Base-by-base conservation (phyloP, 2,113 vertebrate species). In the Penelope pileata region DNA sequence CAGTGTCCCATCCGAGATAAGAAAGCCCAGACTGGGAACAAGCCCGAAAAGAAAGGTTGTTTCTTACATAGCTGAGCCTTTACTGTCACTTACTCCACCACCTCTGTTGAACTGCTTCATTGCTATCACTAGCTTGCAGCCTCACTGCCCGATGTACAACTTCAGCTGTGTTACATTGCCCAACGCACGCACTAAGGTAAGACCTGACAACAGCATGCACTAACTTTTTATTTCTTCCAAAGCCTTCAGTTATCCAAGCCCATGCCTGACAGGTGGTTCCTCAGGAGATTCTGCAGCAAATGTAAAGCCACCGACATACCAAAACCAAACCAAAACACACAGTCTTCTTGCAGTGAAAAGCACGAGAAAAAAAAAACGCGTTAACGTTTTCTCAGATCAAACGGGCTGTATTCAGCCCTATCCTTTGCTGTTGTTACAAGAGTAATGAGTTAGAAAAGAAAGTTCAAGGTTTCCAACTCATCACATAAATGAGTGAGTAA, bases 171-270 rank as follows among this genome's bases (percentile, higher is more conserved):
- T 3, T 8, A 7, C 1, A 3, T 8, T 38, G 32, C n/a, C 21
- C 6, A 3, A 4, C 6, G 21, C 14, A 16, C n/a, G 17, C 13
- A 1, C 12, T 7, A 29, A 19, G 9, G 19, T 19, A 18, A 43
- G 40, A 12, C 11, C 0, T 29, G 29, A 7, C n/a, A 59, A 14
- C 0, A 2, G 16, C 40, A 24, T 1, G 16, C 38, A 32, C 5
- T 6, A 8, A n/a, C 13, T 15, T 45, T 45, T 34, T 30, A 7
- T 23, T 69, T 32, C 48, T 27, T 40, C 42, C 10, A 3, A 13
- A 5, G 23, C 26, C 76, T 8, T 36, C 6, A 7, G 23, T 15
- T 29, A n/a, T 18, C 38, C 34, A 12, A 38, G 47, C 23, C 42
- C 34, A 6, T 0, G 1, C 32, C 5, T 24, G 34, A 34, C 59